Conservation (phyloP, 92 coral and sea anemone genomes). For the Parazoanthus atlanticus region DNA sequence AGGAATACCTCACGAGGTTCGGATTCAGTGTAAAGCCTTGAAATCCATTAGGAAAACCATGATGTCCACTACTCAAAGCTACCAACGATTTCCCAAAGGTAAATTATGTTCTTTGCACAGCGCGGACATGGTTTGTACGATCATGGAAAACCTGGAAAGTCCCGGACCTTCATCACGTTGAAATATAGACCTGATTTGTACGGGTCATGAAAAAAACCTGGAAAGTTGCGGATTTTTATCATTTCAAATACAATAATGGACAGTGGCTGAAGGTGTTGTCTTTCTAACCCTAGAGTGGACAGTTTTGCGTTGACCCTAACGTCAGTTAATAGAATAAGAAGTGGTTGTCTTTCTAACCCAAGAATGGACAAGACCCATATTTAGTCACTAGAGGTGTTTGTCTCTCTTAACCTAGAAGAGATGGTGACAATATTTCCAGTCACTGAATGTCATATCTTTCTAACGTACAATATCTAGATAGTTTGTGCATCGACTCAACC, state of each 20-base stretch:
- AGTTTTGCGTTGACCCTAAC: conserved; percentile 65
- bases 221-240: too few species aligned
- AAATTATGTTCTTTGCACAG: neutral
- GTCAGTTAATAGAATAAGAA: conserved; percentile 47
- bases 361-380: neutral
- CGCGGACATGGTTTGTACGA: neutral
- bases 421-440: neutral
- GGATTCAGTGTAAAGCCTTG: conserved; percentile 26
- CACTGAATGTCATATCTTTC: neutral
- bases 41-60: conserved; percentile 24
- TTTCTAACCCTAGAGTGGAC: too few species aligned
- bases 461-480: neutral
- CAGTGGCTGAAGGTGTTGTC: neutral
- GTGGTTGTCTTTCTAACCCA: neutral
- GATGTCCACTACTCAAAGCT: neutral
- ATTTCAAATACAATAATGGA: too few species aligned
- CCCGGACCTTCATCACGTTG: too few species aligned
- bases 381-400: conserved; percentile 11
- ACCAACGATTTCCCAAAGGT: conserved; percentile 30
- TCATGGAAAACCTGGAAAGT: neutral
- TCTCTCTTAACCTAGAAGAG: neutral
- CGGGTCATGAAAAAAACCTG: neutral
- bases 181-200: neutral
- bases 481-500: neutral
- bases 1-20: neutral